A percentile compares a stretch with the other conserved stretches of the same genome.
These are phyloP conservation scores for Trichacis sp. DNA, from an alignment of 2,888 invertebrate species.

Conservation along the genomic window DNA sequence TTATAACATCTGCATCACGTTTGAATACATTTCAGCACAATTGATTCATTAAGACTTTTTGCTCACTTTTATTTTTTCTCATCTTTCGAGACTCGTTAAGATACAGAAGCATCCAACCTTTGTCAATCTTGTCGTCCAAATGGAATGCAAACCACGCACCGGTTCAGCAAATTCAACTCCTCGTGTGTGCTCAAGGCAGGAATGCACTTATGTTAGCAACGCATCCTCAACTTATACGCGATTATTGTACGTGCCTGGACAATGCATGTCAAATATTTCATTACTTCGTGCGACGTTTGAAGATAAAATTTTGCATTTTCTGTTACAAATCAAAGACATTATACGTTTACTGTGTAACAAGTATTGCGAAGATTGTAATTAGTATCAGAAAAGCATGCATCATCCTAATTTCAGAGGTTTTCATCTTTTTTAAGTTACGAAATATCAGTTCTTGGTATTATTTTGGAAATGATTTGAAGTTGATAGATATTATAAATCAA, in stretches of 20 bases:
- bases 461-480: too few relatives aligned
- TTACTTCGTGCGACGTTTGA: background rate
- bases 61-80: slow-evolving; percentile 9
- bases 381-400: too few relatives aligned
- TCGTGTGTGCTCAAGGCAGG: slow-evolving; percentile 7
- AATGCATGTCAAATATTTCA: background rate
- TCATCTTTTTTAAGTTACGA: too few relatives aligned
- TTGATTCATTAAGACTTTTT: slow-evolving; percentile 1
- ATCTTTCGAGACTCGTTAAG: slow-evolving; percentile 17
- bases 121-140: slow-evolving; percentile 13
- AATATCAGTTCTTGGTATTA: too few relatives aligned
- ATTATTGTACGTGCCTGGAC: background rate
- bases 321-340: too few relatives aligned
- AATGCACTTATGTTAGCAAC: slow-evolving; percentile 22
- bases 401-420: too few relatives aligned
- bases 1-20: too few relatives aligned
- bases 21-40: background rate
- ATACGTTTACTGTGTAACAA: too few relatives aligned
- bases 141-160: slow-evolving; percentile 11
- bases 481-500: too few relatives aligned
- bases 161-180: slow-evolving; percentile 8
- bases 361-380: too few relatives aligned
- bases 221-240: slow-evolving; percentile 14
- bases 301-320: too few relatives aligned
- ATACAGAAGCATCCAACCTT: slow-evolving; percentile 10